Base-by-base conservation (phyloP, 2,113 vertebrate genomes). In the Tympanuchus pallidicinctus region DNA sequence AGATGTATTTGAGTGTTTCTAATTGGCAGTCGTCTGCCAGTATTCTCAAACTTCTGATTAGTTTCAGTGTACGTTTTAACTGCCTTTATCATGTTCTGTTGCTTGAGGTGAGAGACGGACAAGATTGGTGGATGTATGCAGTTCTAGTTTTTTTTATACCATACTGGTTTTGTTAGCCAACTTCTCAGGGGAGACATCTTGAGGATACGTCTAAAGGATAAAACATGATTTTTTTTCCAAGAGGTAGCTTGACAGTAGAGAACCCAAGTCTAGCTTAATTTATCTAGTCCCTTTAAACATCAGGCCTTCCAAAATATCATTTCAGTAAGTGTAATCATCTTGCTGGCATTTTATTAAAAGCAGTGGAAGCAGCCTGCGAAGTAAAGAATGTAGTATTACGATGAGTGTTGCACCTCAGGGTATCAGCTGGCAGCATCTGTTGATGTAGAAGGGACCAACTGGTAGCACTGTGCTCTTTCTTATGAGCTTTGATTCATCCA, bases 361-460 rank as follows among this genome's bases (percentile, higher is more conserved):
- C 28, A 56, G 36, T 48, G 43, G 43, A 64, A 89, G 48, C 38
- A 88, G 32, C 7, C 8, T 83, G 27, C 19, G 42, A 27, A 69
- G 18, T 8, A 74, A 73, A 42, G 72, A 78, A 52, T 1, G 10
- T 0, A 32, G 1, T 0, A 0, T 25, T 19, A 3, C 6, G 42
- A 8, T 10, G 45, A 64, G 13, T 47, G 30, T 10, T 71, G 56
- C 18, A 30, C 38, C 47, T 52, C 38, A 42, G 36, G 28, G 7
- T 47, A 50, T 64, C 27, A 84, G 57, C 34, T 71, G 17, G 8
- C 52, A 42, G 28, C 25, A 67, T 28, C 47, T 75, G 56, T 48
- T 67, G 28, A 10, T 25, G 38, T 24, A 1, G 65, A 42, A 30
- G 43, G 32, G 47, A 14, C 54, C 34, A 28, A 9, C 1, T 42